phyloP scores from a whole-genome alignment of 2,113 vertebrate genomes.

The Stictonetta naevosa region DNA sequence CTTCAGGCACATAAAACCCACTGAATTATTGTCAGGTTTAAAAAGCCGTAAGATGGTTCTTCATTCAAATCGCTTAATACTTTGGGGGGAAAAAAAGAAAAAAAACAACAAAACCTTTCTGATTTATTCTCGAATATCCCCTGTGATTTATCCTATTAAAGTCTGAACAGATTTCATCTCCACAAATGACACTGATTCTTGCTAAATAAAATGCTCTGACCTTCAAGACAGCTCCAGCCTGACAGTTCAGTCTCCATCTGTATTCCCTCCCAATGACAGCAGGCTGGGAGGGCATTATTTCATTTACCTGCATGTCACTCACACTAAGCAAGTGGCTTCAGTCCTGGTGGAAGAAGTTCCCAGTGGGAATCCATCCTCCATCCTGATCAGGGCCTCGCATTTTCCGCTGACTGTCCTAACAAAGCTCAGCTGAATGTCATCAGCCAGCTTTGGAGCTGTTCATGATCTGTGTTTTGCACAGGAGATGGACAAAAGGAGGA shows the following conservation, averaged over 20 bases:
- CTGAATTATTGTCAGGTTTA: background rate
- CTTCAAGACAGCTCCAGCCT: constrained; percentile 57
- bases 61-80: constrained; percentile 38
- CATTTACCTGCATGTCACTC: constrained; percentile 70
- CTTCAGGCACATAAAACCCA: background rate
- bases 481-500: background rate
- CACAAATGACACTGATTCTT: constrained; percentile 65
- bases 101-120: too few species aligned
- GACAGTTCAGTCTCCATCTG: constrained; percentile 63
- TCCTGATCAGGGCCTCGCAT: constrained; percentile 42
- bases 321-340: constrained; percentile 59
- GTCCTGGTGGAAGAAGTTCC: constrained; percentile 35
- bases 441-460: constrained; percentile 26
- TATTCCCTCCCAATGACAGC: constrained; percentile 55
- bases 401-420: constrained; percentile 21
- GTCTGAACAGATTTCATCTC: constrained; percentile 65
- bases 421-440: constrained; percentile 44
- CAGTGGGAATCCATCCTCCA: constrained; percentile 37
- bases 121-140: constrained; percentile 66
- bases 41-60: background rate
- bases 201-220: constrained; percentile 71
- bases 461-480: constrained; percentile 16
- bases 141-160: constrained; percentile 65
- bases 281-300: constrained; percentile 60
- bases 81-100: background rate